Evolutionary conservation across 2,888 invertebrate species (phyloP).

Genomic region (Oligia strigilis): DNA sequence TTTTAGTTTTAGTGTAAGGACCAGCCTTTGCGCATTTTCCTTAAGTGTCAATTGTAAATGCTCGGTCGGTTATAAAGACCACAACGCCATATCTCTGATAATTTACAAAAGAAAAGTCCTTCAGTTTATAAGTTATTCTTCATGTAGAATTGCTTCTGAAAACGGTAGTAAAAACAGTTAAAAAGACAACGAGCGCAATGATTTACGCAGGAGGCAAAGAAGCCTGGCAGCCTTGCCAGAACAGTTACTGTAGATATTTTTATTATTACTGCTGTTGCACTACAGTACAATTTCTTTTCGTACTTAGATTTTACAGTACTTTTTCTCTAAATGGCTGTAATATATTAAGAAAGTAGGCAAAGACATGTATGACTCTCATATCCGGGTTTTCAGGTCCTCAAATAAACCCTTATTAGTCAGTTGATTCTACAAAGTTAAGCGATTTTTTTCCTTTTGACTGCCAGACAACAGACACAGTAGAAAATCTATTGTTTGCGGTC

Average conservation of each 20-base stretch:
- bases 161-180: slow-evolving; percentile 68
- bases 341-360: background rate
- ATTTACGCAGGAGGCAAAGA: slow-evolving; percentile 75
- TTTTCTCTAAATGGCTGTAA: background rate
- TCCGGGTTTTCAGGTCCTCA: background rate
- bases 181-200: slow-evolving; percentile 76
- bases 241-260: slow-evolving; percentile 69
- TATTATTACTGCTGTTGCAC: slow-evolving; percentile 66
- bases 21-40: no score
- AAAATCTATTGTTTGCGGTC: no score
- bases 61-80: no score
- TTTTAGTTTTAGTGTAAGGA: no score
- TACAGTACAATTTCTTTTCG: slow-evolving; percentile 54
- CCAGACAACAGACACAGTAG: no score
- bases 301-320: slow-evolving; percentile 28
- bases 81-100: background rate
- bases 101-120: background rate
- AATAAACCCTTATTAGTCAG: background rate
- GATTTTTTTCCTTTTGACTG: background rate
- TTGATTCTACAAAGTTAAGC: background rate
- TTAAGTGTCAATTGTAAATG: background rate
- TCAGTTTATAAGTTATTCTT: slow-evolving; percentile 8
- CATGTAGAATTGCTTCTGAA: slow-evolving; percentile 7
- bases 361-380: background rate
- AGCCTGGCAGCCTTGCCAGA: slow-evolving; percentile 68